These are phyloP conservation scores for Pangasianodon hypophthalmus DNA, from an alignment of 2,113 vertebrate species.

Conservation along the genomic window DNA sequence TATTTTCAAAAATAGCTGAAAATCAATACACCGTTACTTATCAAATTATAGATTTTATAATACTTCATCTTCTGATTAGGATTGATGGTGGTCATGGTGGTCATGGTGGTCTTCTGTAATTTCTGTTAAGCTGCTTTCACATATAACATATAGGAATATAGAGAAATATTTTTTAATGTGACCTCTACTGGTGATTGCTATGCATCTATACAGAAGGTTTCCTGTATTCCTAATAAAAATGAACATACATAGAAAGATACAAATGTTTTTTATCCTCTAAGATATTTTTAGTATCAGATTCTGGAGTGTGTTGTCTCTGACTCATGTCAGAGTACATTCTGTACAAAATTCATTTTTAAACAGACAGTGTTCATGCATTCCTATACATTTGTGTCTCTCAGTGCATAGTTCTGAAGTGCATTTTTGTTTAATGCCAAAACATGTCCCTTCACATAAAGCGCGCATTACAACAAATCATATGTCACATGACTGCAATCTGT, in stretches of 20 bases:
- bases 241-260: neutral
- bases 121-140: neutral
- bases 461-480: neutral
- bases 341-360: neutral
- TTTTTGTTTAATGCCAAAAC: neutral
- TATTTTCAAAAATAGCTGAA: neutral
- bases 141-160: neutral
- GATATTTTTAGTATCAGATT: neutral
- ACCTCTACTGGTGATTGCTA: neutral
- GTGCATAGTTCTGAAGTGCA: neutral
- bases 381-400: neutral
- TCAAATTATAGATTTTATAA: neutral
- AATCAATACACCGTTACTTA: neutral
- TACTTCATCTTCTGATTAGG: neutral
- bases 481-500: slow-evolving; percentile 4
- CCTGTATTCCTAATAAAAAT: neutral
- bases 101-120: neutral
- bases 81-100: neutral
- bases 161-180: neutral
- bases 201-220: neutral
- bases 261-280: neutral
- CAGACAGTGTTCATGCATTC: neutral
- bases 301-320: neutral
- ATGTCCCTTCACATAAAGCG: neutral
- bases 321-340: neutral